Percentiles rank a stretch among this genome's conserved stretches.
Evolutionary conservation across 2,888 invertebrate genomes (phyloP).

Genomic region (Tortrix viridana): DNA sequence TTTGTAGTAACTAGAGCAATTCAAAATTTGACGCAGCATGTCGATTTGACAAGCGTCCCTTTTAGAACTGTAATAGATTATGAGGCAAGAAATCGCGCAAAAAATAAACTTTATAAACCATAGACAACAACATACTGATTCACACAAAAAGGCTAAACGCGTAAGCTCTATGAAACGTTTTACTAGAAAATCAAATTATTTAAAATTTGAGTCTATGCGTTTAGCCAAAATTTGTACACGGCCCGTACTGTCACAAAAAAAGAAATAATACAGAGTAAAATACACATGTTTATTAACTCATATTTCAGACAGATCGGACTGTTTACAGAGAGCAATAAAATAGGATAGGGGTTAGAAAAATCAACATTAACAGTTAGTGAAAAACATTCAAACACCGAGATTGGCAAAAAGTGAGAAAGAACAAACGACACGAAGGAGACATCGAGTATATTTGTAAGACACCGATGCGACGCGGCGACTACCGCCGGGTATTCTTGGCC

Average conservation of each 20-base stretch:
- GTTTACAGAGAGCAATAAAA: conserved; percentile 53
- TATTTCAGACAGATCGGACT: conserved; percentile 5
- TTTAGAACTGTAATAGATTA: conserved; percentile 5
- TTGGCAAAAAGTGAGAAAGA: conserved; percentile 80
- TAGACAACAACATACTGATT: conserved; percentile 42
- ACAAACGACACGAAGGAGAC: conserved; percentile 75
- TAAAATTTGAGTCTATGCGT: conserved; percentile 17
- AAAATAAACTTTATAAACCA: conserved; percentile 1
- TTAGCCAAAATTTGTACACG: conserved; percentile 38
- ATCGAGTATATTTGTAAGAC: conserved; percentile 75
- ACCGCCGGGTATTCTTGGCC: conserved; percentile 80
- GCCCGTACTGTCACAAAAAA: conserved; percentile 13
- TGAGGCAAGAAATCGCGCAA: neutral
- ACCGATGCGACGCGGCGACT: conserved; percentile 78
- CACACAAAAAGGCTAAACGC: conserved; percentile 43
- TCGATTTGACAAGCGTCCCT: conserved; percentile 24
- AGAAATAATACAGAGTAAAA: too few species aligned
- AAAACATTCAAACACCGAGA: conserved; percentile 83
- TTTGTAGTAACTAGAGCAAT: conserved; percentile 29
- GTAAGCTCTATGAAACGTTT: conserved; percentile 8
- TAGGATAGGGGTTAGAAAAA: conserved; percentile 64
- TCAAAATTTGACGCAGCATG: conserved; percentile 30
- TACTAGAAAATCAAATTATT: neutral
- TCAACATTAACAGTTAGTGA: conserved; percentile 84
- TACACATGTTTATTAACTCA: neutral